Evolutionary conservation across 2,888 invertebrate species (phyloP), one percentile per base, ranked within the genome.

Genomic region (Cephus pulcher): DNA sequence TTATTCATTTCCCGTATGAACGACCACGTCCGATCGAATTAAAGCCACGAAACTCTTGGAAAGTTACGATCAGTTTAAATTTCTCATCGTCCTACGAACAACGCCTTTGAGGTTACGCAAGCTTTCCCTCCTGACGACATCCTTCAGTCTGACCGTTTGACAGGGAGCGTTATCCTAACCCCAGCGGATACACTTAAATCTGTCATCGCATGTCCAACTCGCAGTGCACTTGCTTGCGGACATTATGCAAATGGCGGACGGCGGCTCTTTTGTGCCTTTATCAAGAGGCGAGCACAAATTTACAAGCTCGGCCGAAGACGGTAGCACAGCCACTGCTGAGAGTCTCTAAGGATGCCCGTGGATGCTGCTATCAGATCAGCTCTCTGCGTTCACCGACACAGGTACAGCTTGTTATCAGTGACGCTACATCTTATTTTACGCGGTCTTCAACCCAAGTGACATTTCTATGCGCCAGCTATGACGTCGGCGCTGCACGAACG

Each of bases 371-470:
- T 88, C 88, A 88, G 87, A 87, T 87, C 86, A 82, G 75, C 79
- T 76, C 82, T 73, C 73, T 73, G 75, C 71, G 79, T 80, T 82
- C 80, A 77, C 75, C 76, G 80, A 75, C 78, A 75, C 74, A 75
- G 74, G 76, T 74, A 79, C 77, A 33, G 40, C 23, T 33, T 76
- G 89, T 91, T 91, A 91, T 91, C 91, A 91, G 90, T 87, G 88
- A 88, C 88, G 90, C 88, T 90, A 90, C 90, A 91, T 91, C 91
- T 91, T 91, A 91, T 90, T 91, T 91, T 91, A 90, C 91, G 89
- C 89, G 88, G 86, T 87, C 89, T 88, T 91, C 90, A 87, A 84
- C 82, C 83, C 82, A 82, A 84, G 86, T 87, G 91, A 91, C 91
- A 90, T 90, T 91, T 91, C 91, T 91, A 91, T 91, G 90, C 91